Evolutionary conservation across 2,888 invertebrate genomes (phyloP), one percentile per base, ranked within the genome.

Genomic region (Ormyrus rosae): DNA sequence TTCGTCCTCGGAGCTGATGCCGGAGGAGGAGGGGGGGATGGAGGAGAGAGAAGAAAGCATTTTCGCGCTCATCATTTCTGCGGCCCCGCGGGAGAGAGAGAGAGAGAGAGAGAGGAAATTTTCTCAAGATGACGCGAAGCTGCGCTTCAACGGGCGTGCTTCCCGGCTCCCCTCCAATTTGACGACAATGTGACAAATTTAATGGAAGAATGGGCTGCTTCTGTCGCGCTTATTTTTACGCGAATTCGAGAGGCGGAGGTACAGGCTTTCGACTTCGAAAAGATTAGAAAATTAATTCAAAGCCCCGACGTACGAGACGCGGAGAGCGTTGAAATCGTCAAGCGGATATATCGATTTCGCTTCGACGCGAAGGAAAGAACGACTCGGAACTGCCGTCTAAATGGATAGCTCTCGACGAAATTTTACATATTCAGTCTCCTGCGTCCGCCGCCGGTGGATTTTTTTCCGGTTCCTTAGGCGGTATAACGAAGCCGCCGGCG

Each of bases 111-210:
- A 34, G 34, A 34, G 34, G 55, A 61, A 69, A 61, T 53, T 60
- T 69, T 46, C 53, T 64, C 8, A 45, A 64, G 58, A 53, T 72
- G 46, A 55, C 51, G 10, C 6, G 51, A 53, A 58, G 4, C 13
- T 6, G 67, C 6, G 7, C 48, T 50, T 72, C 48, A n/a, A 8
- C 45, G 50, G 60, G 53, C 63, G 64, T 58, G n/a, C 60, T 53
- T 53, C 56, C 7, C 51, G 50, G 72, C 56, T 50, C 46, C 13
- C 46, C 63, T 78, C n/a, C 78, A 53, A 61, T 60, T 70, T 10
- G 34, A 34, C 34, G 64, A 46, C 65, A 60, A 72, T 76, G 68
- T 75, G 55, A 78, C 61, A 65, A 61, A 76, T 74, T 75, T 74
- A n/a, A 77, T 60, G 34, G 53, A 64, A 80, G 63, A 63, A 70